Evolutionary conservation across 2,888 invertebrate genomes (phyloP).

Genomic region (Limenitis camilla): DNA sequence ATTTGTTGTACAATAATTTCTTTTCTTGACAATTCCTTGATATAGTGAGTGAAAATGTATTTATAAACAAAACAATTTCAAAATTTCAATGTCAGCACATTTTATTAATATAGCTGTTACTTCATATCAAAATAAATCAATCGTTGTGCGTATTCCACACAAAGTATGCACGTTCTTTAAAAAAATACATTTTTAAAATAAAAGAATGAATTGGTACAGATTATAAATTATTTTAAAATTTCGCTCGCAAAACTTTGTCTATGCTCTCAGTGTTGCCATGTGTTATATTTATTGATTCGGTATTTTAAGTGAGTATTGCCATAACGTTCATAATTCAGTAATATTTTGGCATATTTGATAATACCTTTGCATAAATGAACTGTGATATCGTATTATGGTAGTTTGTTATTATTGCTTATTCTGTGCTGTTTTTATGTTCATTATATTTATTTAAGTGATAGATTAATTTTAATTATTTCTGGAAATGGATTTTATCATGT

Average conservation of each 20-base stretch:
- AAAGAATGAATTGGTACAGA: conserved; percentile 5
- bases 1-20: too few species aligned
- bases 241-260: conserved; percentile 12
- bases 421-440: conserved; percentile 30
- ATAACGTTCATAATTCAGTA: conserved; percentile 38
- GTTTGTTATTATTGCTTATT: conserved; percentile 53
- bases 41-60: conserved; percentile 15
- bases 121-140: conserved; percentile 22
- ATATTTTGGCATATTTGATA: conserved; percentile 34
- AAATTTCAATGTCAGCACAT: conserved; percentile 48
- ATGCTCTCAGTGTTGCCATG: conserved; percentile 21
- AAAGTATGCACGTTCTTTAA: conserved; percentile 8
- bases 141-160: conserved; percentile 2
- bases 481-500: conserved; percentile 44
- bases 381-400: conserved; percentile 72
- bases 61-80: conserved; percentile 27
- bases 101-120: conserved; percentile 15
- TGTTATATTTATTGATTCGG: conserved; percentile 14
- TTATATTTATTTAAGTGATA: conserved; percentile 28
- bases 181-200: conserved; percentile 9
- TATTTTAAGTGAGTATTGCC: conserved; percentile 37
- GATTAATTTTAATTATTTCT: conserved; percentile 24
- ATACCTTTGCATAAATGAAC: conserved; percentile 72
- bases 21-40: too few species aligned
- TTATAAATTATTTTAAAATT: conserved; percentile 1